A percentile compares a stretch with the other conserved stretches of the same genome.
Conservation (phyloP, 2,113 vertebrate species). For the Eudorcas thomsonii region DNA sequence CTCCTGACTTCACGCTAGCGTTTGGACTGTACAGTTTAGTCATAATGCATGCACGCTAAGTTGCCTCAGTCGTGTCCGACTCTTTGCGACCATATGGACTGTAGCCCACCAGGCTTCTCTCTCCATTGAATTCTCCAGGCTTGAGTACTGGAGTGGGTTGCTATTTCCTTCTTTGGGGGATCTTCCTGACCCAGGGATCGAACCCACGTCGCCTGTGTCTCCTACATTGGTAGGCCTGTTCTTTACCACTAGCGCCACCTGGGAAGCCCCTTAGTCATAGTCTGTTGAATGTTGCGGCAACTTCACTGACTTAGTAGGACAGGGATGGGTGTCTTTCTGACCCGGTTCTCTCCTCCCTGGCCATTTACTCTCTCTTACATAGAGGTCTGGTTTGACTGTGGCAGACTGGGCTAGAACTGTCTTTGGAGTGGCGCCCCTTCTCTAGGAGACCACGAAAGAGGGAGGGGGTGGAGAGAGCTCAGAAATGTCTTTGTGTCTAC, state of each 20-base stretch:
- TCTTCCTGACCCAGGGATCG: background rate
- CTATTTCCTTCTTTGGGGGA: background rate
- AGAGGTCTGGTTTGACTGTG: background rate
- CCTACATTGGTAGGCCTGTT: background rate
- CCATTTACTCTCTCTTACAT: background rate
- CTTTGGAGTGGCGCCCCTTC: background rate
- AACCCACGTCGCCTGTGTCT: background rate
- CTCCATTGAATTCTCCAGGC: background rate
- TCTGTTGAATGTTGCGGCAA: background rate
- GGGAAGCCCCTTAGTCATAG: background rate
- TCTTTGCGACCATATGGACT: rapidly evolving
- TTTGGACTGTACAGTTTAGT: background rate
- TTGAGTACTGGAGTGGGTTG: background rate
- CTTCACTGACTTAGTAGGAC: background rate
- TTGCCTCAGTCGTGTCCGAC: background rate
- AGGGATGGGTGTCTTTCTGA: background rate
- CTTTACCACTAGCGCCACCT: background rate
- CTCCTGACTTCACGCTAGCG: background rate
- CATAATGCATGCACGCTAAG: background rate
- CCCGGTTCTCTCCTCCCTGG: background rate
- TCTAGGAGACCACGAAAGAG: background rate
- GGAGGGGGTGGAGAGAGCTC: background rate
- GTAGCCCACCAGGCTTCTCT: background rate
- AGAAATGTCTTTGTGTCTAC: constrained; percentile 12
- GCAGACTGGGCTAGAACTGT: background rate